Base-by-base conservation (phyloP, 2,888 invertebrate species). In the Thumatha senex region DNA sequence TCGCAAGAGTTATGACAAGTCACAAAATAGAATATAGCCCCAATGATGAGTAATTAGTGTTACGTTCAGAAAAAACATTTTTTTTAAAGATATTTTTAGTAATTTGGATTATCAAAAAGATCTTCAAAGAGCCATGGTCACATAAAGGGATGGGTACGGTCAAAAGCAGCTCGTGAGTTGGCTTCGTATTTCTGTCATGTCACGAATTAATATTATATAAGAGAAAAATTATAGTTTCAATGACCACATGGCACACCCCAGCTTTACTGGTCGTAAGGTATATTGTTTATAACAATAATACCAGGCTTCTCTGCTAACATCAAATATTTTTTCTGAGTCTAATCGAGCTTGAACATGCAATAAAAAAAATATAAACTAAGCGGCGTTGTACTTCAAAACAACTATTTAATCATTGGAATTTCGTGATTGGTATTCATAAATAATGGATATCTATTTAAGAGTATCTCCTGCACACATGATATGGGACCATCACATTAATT, bases 251-350 rank as follows among this genome's bases (percentile, higher is more conserved):
- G 3, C 18, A 24, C 3, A 24, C 5, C 18, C 3, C 18, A 24
- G 18, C 5, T 5, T 24, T 24, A 2, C 18, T 24, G 18, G 18
- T 24, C 18, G 18, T 24, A 2, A 24, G 18, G 18, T 4, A 7
- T 53, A 56, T 58, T 40, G 58, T 56, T 67, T 39, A 14, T 40
- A 51, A 58, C 52, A 39, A 44, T 11, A 36, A 35, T 51, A 43
- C 43, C n/a, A 13, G n/a, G 39, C 14, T 24, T 24, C 11, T 43
- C 33, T 43, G 18, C 24, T 30, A 15, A n/a, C 43, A 15, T 36
- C 36, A n/a, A 49, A 35, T 30, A n/a, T 11, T 42, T 24, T 43
- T 44, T 29, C 24, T 10, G 35, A 44, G 12, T 7, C 39, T 11
- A 10, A 11, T 11, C 24, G 8, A 38, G 11, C 9, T 18, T 14